Evolutionary conservation across 2,113 vertebrate genomes (phyloP), one percentile per base, ranked within the genome.

Genomic region (Channa argus): DNA sequence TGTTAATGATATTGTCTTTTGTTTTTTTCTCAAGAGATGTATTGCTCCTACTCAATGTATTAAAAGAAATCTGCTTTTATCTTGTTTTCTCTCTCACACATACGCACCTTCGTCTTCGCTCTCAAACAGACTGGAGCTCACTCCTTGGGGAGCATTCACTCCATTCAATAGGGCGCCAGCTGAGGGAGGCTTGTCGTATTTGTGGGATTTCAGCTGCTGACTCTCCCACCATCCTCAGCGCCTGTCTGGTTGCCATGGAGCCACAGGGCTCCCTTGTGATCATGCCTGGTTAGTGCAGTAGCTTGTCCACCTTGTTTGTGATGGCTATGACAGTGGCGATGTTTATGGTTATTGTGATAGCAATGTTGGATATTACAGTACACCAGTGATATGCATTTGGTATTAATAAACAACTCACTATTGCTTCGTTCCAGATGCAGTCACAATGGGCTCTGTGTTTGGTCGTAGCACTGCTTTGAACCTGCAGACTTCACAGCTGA

Each of bases 241-340:
- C 98, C 95, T 99, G 97, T 84, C 93, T 99, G 87, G 97, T 99
- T 43, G 97, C 98, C 92, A 96, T 99, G 96, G 98, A 99, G 93
- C 97, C 98, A 4, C 98, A 98, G 86, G 97, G 98, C 50, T 99
- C 98, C 13, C 96, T 99, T 0, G 97, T 98, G 59, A 94, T 99
- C 77, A 99, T 99, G 98, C 98, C 97, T 93, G 98, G 98, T 99
- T 62, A 83, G 80, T 24, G 1, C 24, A 24, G 24, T 79, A 71
- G 24, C 54, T 41, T 9, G 5, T n/a, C 36, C 13, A 47, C 8
- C 37, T 13, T 24, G 2, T 14, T 14, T 15, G 54, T 36, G 14
- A 9, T 38, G 24, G 14, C 62, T 11, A 43, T 37, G 3, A 49
- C 36, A 39, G 37, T 38, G n/a, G 15, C 59, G 3, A 37, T 69